Evolutionary conservation across 2,113 vertebrate genomes (phyloP).

Genomic region (Atractosteus spatula): DNA sequence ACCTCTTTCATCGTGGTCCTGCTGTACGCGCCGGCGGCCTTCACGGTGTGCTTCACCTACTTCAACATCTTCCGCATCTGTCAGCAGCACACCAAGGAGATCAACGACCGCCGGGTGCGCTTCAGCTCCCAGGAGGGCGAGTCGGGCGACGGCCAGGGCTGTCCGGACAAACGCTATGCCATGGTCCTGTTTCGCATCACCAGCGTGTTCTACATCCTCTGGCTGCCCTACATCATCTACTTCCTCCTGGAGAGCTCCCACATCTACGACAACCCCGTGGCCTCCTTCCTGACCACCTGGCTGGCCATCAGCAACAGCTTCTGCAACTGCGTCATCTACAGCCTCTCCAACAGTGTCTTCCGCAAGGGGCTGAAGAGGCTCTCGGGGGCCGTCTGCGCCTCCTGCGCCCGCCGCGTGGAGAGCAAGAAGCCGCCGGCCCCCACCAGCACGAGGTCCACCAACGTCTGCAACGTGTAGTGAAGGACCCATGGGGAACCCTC

Average conservation of each 20-base stretch:
- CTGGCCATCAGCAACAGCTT: conserved; percentile 99
- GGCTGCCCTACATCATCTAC: conserved; percentile 96
- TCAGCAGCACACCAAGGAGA: conserved; percentile 92
- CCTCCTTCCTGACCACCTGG: conserved; percentile 96
- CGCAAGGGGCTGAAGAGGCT: conserved; percentile 91
- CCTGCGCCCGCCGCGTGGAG: conserved; percentile 74
- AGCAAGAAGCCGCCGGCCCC: conserved; percentile 67
- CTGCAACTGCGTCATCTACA: conserved; percentile 99
- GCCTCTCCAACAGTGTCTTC: conserved; percentile 96
- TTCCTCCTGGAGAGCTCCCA: conserved; percentile 91
- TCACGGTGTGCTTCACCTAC: conserved; percentile 94
- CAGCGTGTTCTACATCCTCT: conserved; percentile 95
- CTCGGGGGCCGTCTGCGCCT: conserved; percentile 76
- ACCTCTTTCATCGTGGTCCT: conserved; percentile 89
- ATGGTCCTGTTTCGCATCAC: conserved; percentile 96
- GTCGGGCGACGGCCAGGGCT: conserved; percentile 67
- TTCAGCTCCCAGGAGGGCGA: conserved; percentile 80
- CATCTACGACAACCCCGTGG: conserved; percentile 76
- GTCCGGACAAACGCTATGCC: conserved; percentile 89
- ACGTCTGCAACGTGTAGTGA: conserved; percentile 68
- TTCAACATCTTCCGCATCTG: conserved; percentile 98
- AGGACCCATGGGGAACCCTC: conserved; percentile 17
- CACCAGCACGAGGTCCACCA: conserved; percentile 64
- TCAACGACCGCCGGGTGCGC: conserved; percentile 86
- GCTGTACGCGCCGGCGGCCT: conserved; percentile 88